Percentiles rank a stretch among this genome's conserved stretches.
phyloP scores from a whole-genome alignment of 1,140 invertebrate species.

The Hylaeus volcanicus region DNA sequence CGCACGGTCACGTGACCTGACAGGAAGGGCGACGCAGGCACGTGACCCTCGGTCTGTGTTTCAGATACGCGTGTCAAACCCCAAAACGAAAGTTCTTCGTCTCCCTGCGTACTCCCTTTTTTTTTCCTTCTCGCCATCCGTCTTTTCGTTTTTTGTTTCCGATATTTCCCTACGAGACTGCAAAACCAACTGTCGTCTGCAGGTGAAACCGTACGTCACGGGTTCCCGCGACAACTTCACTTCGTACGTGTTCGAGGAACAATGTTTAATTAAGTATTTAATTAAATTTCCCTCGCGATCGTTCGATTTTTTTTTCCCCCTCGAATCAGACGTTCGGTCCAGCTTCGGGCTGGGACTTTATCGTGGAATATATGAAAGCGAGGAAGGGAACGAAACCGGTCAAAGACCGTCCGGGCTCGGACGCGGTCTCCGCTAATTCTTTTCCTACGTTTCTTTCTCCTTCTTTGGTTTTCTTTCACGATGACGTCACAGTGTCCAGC shows the following conservation, averaged over 20 bases:
- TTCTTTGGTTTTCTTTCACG: constrained; percentile 58
- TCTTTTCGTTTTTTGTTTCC: constrained; percentile 51
- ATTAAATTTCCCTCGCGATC: background rate
- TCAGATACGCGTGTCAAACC: constrained; percentile 81
- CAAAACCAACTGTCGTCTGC: constrained; percentile 2
- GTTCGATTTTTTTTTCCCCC: constrained; percentile 49
- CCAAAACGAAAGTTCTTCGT: constrained; percentile 71
- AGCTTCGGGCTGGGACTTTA: constrained; percentile 19
- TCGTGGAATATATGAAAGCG: constrained; percentile 29
- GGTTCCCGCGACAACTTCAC: background rate
- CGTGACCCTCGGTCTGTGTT: constrained; percentile 77
- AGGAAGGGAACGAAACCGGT: constrained; percentile 34
- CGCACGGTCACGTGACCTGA: constrained; percentile 78
- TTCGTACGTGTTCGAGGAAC: background rate
- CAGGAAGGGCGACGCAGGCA: constrained; percentile 72
- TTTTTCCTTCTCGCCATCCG: constrained; percentile 51
- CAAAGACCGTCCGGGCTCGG: constrained; percentile 33
- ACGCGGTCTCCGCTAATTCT: constrained; percentile 69
- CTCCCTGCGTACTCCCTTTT: constrained; percentile 36
- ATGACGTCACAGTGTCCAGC: constrained; percentile 76
- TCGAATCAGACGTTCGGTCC: constrained; percentile 21
- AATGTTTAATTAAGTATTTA: constrained; percentile 14
- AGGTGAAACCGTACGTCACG: background rate
- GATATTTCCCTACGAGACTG: constrained; percentile 26
- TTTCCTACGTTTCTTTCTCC: constrained; percentile 56